Evolutionary conservation across 2,797 vertebrate genomes (phyloP).

Genomic region (Euphonia xanthogaster): DNA sequence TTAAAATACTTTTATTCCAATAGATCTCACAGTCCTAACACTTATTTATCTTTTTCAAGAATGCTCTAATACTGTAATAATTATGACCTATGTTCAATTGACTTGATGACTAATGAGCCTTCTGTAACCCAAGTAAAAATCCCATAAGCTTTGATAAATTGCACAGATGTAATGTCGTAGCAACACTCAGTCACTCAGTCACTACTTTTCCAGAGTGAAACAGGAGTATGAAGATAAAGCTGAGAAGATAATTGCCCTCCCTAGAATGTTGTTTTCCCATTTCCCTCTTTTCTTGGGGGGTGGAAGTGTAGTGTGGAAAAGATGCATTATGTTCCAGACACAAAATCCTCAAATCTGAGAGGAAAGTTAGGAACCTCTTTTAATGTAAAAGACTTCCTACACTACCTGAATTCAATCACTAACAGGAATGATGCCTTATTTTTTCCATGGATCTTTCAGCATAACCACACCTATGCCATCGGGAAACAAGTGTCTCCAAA

Average conservation of each 20-base stretch:
- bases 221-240: background rate
- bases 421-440: background rate
- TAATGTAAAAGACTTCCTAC: background rate
- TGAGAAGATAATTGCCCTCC: background rate
- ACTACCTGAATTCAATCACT: background rate
- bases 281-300: background rate
- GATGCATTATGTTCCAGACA: background rate
- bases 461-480: background rate
- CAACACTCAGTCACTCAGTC: constrained; percentile 4
- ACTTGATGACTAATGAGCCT: constrained; percentile 48
- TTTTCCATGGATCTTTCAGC: background rate
- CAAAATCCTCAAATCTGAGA: background rate
- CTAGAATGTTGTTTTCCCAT: background rate
- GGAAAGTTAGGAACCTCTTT: background rate
- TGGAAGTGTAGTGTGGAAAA: background rate
- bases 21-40: background rate
- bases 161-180: background rate
- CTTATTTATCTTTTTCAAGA: constrained; percentile 58
- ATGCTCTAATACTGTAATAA: constrained; percentile 14
- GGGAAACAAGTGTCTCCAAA: background rate
- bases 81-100: constrained; percentile 58
- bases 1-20: constrained; percentile 43
- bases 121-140: constrained; percentile 52
- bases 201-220: background rate
- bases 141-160: constrained; percentile 40